Percentiles rank a stretch among this genome's conserved stretches.
These are phyloP conservation scores for Eudemis profundana DNA, from an alignment of 2,888 invertebrate genomes.

Conservation along the genomic window DNA sequence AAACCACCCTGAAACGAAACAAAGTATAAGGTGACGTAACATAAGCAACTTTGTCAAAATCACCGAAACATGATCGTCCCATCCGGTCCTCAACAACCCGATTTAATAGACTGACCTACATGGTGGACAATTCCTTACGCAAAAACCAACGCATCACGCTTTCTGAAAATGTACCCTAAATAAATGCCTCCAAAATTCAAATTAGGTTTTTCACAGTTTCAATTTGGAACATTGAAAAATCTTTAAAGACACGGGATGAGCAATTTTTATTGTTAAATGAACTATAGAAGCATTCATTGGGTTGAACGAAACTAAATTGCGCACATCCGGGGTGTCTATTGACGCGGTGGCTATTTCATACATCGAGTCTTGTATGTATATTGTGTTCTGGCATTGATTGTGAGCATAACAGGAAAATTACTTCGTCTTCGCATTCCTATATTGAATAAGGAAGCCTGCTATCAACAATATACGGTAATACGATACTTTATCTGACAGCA, in stretches of 20 bases:
- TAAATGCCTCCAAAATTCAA: conserved; percentile 29
- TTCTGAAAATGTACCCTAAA: conserved; percentile 47
- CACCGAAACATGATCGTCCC: conserved; percentile 75
- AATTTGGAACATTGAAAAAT: conserved; percentile 43
- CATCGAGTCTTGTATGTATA: conserved; percentile 60
- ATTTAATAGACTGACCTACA: conserved; percentile 82
- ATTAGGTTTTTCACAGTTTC: conserved; percentile 34
- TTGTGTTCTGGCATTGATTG: conserved; percentile 58
- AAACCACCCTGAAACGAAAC: conserved; percentile 56
- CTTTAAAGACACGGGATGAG: conserved; percentile 71
- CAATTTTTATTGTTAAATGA: conserved; percentile 82
- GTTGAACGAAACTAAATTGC: conserved; percentile 81
- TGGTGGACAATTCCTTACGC: conserved; percentile 67
- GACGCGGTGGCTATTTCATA: conserved; percentile 65
- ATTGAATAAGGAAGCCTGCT: conserved; percentile 59
- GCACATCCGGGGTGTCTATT: conserved; percentile 83
- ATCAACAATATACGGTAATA: conserved; percentile 53
- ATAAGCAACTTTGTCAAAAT: conserved; percentile 74
- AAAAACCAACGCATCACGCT: conserved; percentile 50
- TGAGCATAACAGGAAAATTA: conserved; percentile 71
- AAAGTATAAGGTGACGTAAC: conserved; percentile 73
- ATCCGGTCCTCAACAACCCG: conserved; percentile 74
- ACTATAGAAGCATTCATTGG: conserved; percentile 78
- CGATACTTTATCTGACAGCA: conserved; percentile 55
- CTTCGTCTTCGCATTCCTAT: conserved; percentile 57